A percentile compares a stretch with the other conserved stretches of the same genome.
Evolutionary conservation across 1,140 invertebrate species (phyloP).

Genomic region (Philaenus spumarius): DNA sequence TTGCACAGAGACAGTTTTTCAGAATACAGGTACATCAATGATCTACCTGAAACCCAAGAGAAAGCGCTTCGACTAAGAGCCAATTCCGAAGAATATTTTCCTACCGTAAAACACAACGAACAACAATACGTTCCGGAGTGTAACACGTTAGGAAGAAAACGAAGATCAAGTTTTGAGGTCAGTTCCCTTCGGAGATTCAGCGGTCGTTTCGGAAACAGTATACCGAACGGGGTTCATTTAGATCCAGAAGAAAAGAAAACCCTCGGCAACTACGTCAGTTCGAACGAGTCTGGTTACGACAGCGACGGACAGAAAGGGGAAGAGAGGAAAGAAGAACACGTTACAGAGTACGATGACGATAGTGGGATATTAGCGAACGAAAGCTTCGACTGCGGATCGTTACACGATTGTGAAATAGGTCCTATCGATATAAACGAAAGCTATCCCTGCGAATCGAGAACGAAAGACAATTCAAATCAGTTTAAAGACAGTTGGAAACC

Average conservation of each 20-base stretch:
- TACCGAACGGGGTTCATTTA: neutral
- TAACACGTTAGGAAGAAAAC: constrained; percentile 40
- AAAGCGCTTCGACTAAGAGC: constrained; percentile 42
- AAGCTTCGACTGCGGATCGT: constrained; percentile 34
- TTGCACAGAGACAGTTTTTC: constrained; percentile 30
- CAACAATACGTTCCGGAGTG: constrained; percentile 34
- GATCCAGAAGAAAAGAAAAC: neutral
- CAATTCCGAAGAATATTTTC: constrained; percentile 44
- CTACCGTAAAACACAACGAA: constrained; percentile 35
- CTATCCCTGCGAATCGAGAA: neutral
- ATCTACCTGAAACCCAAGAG: constrained; percentile 27
- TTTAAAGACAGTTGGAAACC: neutral
- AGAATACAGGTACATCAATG: constrained; percentile 3
- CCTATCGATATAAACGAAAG: neutral
- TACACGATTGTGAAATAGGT: constrained; percentile 22
- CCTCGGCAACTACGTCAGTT: constrained; percentile 56
- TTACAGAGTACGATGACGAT: constrained; percentile 28
- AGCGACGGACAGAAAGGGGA: constrained; percentile 65
- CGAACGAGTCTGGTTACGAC: constrained; percentile 76
- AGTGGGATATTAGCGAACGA: constrained; percentile 36
- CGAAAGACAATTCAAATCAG: neutral
- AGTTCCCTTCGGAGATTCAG: constrained; percentile 6
- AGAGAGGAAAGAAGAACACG: neutral
- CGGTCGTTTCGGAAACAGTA: neutral
- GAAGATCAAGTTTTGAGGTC: constrained; percentile 31